Evolutionary conservation across 2,113 vertebrate species (phyloP), one percentile per base, ranked within the genome.

Genomic region (Ailurus styani): DNA sequence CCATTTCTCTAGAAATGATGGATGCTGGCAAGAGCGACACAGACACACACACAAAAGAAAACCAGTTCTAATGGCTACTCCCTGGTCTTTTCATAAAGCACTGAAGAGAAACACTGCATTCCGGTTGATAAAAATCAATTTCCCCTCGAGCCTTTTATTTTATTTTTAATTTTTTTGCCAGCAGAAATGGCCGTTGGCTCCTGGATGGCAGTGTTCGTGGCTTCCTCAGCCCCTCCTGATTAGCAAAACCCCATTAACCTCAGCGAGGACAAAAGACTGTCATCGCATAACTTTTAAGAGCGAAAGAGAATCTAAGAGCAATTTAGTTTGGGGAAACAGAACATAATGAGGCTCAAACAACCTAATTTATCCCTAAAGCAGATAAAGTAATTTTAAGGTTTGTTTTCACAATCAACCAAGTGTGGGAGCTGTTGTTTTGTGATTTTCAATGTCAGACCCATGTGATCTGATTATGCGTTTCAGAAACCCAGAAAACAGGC

Each of bases 251-350:
- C 2, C 78, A 47, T 79, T 68, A 87, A 47, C 86, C 83, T 96
- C 45, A 5, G 0, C 2, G 87, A 95, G 62, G 68, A 89, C 60
- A 34, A 84, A 60, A 87, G 64, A 20, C 40, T 82, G 57, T 52
- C 42, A 10, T 29, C 91, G 75, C 6, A 2, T 72, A 73, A 95
- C 82, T 95, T 97, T 87, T 60, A 83, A 94, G 82, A 95, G 73
- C 93, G 52, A 47, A 85, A 88, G 21, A 89, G 92, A 72, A 42
- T 75, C 40, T 50, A 78, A 93, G 83, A 87, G 47, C 34, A 27
- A 87, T 92, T 96, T 95, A 84, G 92, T 93, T 82, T 95, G 75
- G 29, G 47, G 10, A 93, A 97, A 96, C 68, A 82, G 84, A 57
- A 31, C 21, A 37, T 84, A 97, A 92, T 85, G 62, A 96, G 70